Conservation (phyloP, 2,888 invertebrate genomes). For the Rhamnusium bicolor region DNA sequence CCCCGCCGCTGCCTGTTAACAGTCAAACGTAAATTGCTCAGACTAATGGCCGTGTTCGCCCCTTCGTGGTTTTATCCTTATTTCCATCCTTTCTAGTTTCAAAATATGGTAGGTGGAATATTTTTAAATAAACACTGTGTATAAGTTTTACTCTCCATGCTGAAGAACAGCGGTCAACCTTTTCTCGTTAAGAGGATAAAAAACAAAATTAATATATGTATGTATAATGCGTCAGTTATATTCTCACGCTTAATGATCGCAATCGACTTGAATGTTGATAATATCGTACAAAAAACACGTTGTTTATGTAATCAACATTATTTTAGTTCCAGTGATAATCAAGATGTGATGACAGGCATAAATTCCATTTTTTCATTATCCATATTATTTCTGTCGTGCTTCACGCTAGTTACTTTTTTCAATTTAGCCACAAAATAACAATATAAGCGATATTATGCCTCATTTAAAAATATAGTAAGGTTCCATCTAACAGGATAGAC, state of each 20-base stretch:
- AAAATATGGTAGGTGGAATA: too few species aligned
- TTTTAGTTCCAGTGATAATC: not conserved
- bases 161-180: too few species aligned
- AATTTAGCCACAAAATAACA: not conserved
- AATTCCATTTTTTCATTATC: not conserved
- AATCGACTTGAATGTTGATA: not conserved
- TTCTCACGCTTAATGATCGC: not conserved
- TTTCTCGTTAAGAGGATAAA: too few species aligned
- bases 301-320: not conserved
- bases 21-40: too few species aligned
- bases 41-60: too few species aligned
- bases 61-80: too few species aligned
- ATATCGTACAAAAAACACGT: not conserved
- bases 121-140: too few species aligned
- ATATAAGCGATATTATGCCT: too few species aligned
- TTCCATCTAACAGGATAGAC: too few species aligned
- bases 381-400: not conserved
- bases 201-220: not conserved
- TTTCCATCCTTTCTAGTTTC: too few species aligned
- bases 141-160: too few species aligned
- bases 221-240: not conserved
- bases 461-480: not conserved
- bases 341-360: not conserved
- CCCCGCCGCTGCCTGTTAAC: too few species aligned
- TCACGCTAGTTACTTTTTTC: not conserved